Base-by-base conservation (phyloP, 2,797 vertebrate genomes). In the Hippopotamyrus pictus region DNA sequence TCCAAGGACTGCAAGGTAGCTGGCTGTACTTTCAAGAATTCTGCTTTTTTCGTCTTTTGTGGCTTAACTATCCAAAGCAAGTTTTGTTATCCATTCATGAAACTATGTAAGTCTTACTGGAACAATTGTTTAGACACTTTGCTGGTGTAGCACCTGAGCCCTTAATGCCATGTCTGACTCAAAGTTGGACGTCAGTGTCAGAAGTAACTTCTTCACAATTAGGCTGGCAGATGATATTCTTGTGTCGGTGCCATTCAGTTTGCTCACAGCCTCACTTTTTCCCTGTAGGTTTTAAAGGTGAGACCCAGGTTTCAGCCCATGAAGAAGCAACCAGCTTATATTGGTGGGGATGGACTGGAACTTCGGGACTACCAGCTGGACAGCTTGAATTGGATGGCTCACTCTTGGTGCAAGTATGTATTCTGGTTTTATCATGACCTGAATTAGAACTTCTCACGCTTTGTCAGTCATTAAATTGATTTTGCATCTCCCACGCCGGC, bases 361-460 rank as follows among this genome's bases (percentile, higher is more conserved):
- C 96, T 99, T 90, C 94, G 99, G 93, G 98, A 99, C 94, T 99
- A 99, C 95, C 99, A 99, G 90, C 90, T 99, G 92, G 97, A 99
- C 95, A 97, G 99, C 89, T 94, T 99, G 92, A 99, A 99, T 91
- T 99, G 98, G 98, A 97, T 99, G 95, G 98, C 98, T 90, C 99
- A 99, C 92, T 99, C 99, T 5, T 99, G 99, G 98, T 99, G 98
- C 99, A 99, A 99, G 99, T 99, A 97, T 91, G 98, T 94, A 12
- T 46, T 41, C 25, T 65, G 69, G 69, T 37, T 76, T 76, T 17
- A 41, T 41, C 69, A 37, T 76, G 5, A 65, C 59, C 22, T 25
- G 8, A 22, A 25, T 57, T 14, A 53, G 50, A 33, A 19, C 19
- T 22, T 88, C 22, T 69, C 46, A n/a, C 17, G 19, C 17, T 51